Conservation (phyloP, 1,140 invertebrate species). For the Neodiprion virginianus region DNA sequence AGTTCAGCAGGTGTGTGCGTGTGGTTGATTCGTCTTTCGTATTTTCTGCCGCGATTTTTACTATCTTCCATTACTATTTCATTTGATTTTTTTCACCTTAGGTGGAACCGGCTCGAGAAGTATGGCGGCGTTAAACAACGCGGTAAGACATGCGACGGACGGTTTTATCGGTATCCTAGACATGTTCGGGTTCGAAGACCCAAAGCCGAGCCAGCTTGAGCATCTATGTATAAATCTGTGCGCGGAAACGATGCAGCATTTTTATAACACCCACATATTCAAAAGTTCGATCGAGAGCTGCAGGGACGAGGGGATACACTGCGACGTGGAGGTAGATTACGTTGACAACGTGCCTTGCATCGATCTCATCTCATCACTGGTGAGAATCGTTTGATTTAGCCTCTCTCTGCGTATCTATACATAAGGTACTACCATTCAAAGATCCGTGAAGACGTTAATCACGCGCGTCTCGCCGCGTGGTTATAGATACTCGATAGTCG, state of each 20-base stretch:
- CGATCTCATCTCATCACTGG: constrained; percentile 91
- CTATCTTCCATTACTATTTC: neutral
- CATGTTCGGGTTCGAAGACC: constrained; percentile 96
- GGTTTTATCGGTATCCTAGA: constrained; percentile 94
- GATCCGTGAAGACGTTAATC: neutral
- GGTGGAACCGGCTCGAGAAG: constrained; percentile 82
- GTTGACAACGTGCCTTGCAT: constrained; percentile 96
- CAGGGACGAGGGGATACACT: constrained; percentile 90
- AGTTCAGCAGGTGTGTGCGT: constrained; percentile 64
- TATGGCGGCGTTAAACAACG: constrained; percentile 91
- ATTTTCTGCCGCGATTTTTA: neutral
- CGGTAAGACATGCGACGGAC: constrained; percentile 91
- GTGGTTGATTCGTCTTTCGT: too few species aligned
- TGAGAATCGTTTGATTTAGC: constrained; percentile 51
- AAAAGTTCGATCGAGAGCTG: constrained; percentile 94
- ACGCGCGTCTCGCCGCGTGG: neutral
- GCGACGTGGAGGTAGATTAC: constrained; percentile 91
- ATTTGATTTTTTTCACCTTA: constrained; percentile 21
- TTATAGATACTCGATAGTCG: constrained; percentile 3
- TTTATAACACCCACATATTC: constrained; percentile 96
- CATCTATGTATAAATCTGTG: constrained; percentile 95
- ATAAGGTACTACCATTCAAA: neutral
- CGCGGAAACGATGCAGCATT: constrained; percentile 97
- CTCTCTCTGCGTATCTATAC: neutral
- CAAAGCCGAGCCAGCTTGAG: constrained; percentile 87